phyloP scores from a whole-genome alignment of 2,888 invertebrate genomes.

The Brenthis ino region DNA sequence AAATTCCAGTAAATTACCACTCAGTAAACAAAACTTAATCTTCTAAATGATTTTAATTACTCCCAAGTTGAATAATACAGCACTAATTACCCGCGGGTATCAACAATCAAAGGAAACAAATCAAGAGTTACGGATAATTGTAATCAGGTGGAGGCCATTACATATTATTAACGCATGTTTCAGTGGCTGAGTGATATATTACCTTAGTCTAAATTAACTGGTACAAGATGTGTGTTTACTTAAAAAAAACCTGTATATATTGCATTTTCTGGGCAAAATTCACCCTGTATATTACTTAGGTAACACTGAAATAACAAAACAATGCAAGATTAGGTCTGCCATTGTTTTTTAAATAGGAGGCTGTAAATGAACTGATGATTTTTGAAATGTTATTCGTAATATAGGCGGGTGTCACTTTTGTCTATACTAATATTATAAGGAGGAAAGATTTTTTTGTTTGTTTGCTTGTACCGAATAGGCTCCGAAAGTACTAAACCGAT shows the following conservation, averaged over 20 bases:
- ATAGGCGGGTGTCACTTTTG: too few species aligned
- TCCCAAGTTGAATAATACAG: slow-evolving; percentile 22
- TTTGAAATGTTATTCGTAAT: too few species aligned
- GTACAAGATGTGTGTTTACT: slow-evolving; percentile 1
- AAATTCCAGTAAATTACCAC: too few species aligned
- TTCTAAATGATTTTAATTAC: slow-evolving; percentile 14
- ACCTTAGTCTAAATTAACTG: slow-evolving; percentile 9
- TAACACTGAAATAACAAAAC: too few species aligned
- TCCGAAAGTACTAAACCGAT: too few species aligned
- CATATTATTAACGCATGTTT: slow-evolving; percentile 61
- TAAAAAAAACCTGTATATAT: not conserved
- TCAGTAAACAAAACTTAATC: slow-evolving; percentile 2
- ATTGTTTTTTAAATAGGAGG: too few species aligned
- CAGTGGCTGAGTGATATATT: slow-evolving; percentile 47
- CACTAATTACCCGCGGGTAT: slow-evolving; percentile 18
- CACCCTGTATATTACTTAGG: too few species aligned
- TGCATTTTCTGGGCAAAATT: not conserved
- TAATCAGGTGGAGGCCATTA: slow-evolving; percentile 64
- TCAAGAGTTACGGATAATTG: slow-evolving; percentile 45
- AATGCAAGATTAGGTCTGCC: too few species aligned
- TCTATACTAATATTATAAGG: too few species aligned
- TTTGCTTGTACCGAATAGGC: too few species aligned
- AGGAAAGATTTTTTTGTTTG: too few species aligned
- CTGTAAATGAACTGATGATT: too few species aligned
- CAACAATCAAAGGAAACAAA: slow-evolving; percentile 19